phyloP scores from a whole-genome alignment of 2,888 invertebrate species.

The Cerastis leucographa region DNA sequence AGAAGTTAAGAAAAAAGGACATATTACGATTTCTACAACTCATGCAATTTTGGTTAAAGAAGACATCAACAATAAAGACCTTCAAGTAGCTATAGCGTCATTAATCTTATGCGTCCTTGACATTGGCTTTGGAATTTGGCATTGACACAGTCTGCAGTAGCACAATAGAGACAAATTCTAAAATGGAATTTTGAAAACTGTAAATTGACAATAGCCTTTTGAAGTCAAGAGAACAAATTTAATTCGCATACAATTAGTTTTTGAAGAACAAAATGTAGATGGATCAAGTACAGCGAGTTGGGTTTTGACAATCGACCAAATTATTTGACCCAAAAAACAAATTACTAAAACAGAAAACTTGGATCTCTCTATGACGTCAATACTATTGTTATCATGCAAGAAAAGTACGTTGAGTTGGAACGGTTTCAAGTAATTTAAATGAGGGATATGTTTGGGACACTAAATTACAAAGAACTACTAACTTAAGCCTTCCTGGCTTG shows the following conservation, averaged over 20 bases:
- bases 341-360: conserved; percentile 16
- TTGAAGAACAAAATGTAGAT: neutral
- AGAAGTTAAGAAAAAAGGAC: neutral
- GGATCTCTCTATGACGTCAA: conserved; percentile 35
- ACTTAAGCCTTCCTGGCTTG: no score
- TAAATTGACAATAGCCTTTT: conserved; percentile 9
- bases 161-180: neutral
- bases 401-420: conserved; percentile 51
- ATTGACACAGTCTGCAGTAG: conserved; percentile 18
- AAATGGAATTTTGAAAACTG: conserved; percentile 6
- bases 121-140: conserved; percentile 7
- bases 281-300: neutral
- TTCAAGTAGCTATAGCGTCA: neutral
- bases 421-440: conserved; percentile 58
- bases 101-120: conserved; percentile 34
- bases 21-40: neutral
- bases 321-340: conserved; percentile 21
- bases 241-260: neutral
- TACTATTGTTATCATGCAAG: conserved; percentile 35
- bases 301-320: neutral
- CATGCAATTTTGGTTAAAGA: neutral
- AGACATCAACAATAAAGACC: neutral
- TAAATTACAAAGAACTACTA: conserved; percentile 16
- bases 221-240: neutral
- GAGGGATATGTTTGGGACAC: conserved; percentile 41